Evolutionary conservation across 2,113 vertebrate genomes (phyloP).

Genomic region (Tragelaphus imberbis): DNA sequence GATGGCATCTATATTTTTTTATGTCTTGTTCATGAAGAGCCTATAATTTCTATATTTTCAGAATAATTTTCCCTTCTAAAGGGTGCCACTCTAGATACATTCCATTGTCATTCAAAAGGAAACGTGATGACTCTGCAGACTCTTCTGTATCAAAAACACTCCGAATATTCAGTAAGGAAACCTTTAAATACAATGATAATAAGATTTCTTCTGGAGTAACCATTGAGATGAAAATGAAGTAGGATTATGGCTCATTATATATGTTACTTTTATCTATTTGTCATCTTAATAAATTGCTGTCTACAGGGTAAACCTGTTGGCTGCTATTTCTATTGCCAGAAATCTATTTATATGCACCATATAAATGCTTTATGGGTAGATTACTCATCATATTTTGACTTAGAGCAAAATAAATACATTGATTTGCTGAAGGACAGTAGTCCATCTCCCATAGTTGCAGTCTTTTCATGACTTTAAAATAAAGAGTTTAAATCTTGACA

Average conservation of each 20-base stretch:
- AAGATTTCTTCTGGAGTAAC: conserved; percentile 1
- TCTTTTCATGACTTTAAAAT: conserved; percentile 1
- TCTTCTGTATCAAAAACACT: neutral
- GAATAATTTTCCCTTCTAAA: conserved; percentile 10
- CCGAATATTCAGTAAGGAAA: neutral
- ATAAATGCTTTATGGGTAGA: conserved; percentile 50
- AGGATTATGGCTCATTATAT: neutral
- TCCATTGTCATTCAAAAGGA: neutral
- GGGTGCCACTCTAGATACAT: neutral
- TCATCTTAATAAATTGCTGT: conserved; percentile 44
- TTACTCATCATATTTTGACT: conserved; percentile 37
- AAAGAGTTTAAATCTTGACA: neutral
- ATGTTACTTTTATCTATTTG: neutral
- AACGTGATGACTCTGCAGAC: neutral
- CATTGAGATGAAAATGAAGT: conserved; percentile 7
- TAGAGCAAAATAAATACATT: conserved; percentile 25
- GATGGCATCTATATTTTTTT: neutral
- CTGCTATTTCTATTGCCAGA: conserved; percentile 28
- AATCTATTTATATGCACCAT: conserved; percentile 27
- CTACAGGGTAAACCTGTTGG: conserved; percentile 22
- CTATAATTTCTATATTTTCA: neutral
- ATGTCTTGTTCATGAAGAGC: neutral
- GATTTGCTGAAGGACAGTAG: neutral
- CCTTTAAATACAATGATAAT: conserved; percentile 13
- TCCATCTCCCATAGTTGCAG: neutral